Percentiles rank a stretch among this genome's conserved stretches.
Conservation (phyloP, 2,888 invertebrate genomes). For the Galeruca laticollis region DNA sequence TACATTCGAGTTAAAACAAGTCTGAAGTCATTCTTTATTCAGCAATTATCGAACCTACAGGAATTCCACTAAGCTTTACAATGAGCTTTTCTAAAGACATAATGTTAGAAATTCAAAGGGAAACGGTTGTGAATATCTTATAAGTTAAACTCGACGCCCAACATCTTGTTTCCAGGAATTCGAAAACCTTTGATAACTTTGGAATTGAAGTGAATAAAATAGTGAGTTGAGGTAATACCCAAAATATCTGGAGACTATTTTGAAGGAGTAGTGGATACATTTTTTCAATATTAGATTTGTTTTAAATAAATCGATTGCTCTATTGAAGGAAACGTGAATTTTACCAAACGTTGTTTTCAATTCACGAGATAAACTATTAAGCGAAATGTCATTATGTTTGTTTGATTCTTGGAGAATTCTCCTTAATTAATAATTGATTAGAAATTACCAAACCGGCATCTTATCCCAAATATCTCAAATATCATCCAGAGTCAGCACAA, state of each 20-base stretch:
- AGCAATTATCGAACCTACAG: slow-evolving; percentile 5
- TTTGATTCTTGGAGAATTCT: no score
- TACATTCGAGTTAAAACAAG: neutral
- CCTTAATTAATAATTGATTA: no score
- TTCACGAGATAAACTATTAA: neutral
- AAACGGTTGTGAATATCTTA: slow-evolving; percentile 13
- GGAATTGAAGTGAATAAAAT: neutral
- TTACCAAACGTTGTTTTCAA: neutral
- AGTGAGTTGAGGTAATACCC: slow-evolving; percentile 1
- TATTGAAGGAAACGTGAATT: neutral
- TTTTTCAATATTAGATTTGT: neutral
- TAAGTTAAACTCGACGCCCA: slow-evolving; percentile 1
- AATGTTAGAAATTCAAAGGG: slow-evolving; percentile 7
- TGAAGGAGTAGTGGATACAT: neutral
- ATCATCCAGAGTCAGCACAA: no score
- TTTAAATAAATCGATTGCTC: neutral
- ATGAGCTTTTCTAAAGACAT: slow-evolving; percentile 3
- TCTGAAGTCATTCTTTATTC: slow-evolving; percentile 7
- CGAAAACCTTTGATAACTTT: neutral
- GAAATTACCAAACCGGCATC: no score
- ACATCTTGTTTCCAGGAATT: slow-evolving; percentile 1
- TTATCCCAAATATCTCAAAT: no score
- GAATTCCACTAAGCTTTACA: neutral
- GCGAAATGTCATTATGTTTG: neutral
- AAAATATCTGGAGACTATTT: slow-evolving; percentile 1